phyloP scores from a whole-genome alignment of 2,888 invertebrate species.

The Leucania comma region DNA sequence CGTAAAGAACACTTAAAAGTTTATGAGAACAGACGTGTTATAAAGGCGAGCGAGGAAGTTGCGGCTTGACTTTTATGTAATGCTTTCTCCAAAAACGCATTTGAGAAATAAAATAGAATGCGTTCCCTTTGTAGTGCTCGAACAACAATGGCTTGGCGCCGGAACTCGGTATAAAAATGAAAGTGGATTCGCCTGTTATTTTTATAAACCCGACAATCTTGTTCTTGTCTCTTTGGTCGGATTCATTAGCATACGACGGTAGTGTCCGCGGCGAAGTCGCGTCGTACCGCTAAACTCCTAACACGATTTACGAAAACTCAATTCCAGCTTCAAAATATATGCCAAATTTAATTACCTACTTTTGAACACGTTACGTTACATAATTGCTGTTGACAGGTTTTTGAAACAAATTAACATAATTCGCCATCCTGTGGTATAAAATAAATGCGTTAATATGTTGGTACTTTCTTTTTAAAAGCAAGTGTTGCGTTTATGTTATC shows the following conservation, averaged over 20 bases:
- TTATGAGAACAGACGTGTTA: slow-evolving; percentile 60
- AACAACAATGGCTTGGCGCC: slow-evolving; percentile 83
- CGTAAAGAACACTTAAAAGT: slow-evolving; percentile 60
- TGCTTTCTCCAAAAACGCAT: slow-evolving; percentile 74
- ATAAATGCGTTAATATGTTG: slow-evolving; percentile 7
- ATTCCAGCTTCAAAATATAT: slow-evolving; percentile 39
- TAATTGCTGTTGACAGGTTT: slow-evolving; percentile 48
- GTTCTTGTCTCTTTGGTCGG: slow-evolving; percentile 84
- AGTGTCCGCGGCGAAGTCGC: slow-evolving; percentile 60
- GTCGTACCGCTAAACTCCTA: slow-evolving; percentile 69
- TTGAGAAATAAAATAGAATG: slow-evolving; percentile 77
- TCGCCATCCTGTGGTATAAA: slow-evolving; percentile 11
- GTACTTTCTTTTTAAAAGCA: slow-evolving; percentile 17
- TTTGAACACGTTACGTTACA: slow-evolving; percentile 32
- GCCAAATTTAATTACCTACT: slow-evolving; percentile 66
- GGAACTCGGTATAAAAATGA: slow-evolving; percentile 88
- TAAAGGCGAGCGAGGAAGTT: slow-evolving; percentile 57
- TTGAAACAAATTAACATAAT: slow-evolving; percentile 30
- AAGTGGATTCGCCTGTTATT: slow-evolving; percentile 89
- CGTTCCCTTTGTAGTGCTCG: slow-evolving; percentile 78
- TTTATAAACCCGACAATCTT: slow-evolving; percentile 87
- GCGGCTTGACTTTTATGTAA: slow-evolving; percentile 67
- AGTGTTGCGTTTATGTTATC: slow-evolving; percentile 15
- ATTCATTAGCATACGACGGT: slow-evolving; percentile 81
- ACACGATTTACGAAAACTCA: slow-evolving; percentile 70